Evolutionary conservation across 2,113 vertebrate species (phyloP), one percentile per base, ranked within the genome.

Genomic region (Podilymbus podiceps): DNA sequence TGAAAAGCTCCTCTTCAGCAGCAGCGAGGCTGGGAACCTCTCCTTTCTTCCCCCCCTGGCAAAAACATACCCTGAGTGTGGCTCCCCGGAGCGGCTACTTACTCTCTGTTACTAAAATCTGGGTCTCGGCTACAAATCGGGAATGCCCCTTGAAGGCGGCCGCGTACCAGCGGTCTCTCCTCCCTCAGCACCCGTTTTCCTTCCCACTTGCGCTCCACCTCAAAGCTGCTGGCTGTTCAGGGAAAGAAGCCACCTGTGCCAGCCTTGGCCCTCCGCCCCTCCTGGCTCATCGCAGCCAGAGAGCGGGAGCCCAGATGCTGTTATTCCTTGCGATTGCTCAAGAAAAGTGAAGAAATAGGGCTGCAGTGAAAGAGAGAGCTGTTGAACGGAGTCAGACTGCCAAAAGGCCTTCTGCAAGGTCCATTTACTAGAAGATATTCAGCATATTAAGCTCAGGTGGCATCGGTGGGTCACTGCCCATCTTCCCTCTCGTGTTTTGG

Each of bases 111-210:
- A 14, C 75, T 71, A 58, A 86, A 80, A 49, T 23, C 38, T 47
- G 25, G 2, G 23, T 68, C 58, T 76, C 0, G 0, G 33, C 74
- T 72, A 49, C 52, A 33, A 52, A 69, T 76, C 27, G 20, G 66
- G 49, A 91, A 30, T 33, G 35, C 3, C n/a, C 14, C 46, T 64
- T 30, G 53, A 63, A 80, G 27, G 62, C 6, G 2, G 50, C 50
- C 30, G 15, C 0, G 1, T 31, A 68, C 22, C 30, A n/a, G 58
- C 0, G 0, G 11, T 27, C 46, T 73, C 62, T 69, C 53, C 63
- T 91, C 64, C 50, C 50, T 52, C 81, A 25, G 28, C 73, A 85
- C 23, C 64, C 20, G 1, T 22, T 31, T 52, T 55, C 53, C 46
- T 77, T 89, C 53, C 62, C 40, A 52, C 6, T 0, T 33, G 31